A percentile compares a stretch with the other conserved stretches of the same genome.
These are phyloP conservation scores for Drosophila asahinai DNA, from an alignment of 1,140 invertebrate genomes.

Conservation along the genomic window DNA sequence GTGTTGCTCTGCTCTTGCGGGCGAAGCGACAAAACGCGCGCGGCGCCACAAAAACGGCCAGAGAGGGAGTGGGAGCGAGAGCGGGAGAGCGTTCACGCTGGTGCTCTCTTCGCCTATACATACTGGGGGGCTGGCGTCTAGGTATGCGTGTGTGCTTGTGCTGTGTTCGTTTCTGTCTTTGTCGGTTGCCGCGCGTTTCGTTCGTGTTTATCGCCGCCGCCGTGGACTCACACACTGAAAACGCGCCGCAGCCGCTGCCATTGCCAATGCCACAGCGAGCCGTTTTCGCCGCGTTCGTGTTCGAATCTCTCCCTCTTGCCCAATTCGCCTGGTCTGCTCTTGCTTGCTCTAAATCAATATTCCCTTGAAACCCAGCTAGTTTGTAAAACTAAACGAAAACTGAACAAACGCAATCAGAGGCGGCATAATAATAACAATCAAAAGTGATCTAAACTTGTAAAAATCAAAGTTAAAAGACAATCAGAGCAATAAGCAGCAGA, in stretches of 20 bases:
- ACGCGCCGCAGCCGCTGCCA: constrained; percentile 24
- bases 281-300: constrained; percentile 39
- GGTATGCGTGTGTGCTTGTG: constrained; percentile 30
- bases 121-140: constrained; percentile 5
- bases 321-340: constrained; percentile 31
- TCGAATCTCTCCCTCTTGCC: constrained; percentile 19
- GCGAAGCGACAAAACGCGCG: constrained; percentile 64
- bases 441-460: constrained; percentile 14
- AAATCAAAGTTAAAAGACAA: constrained; percentile 27
- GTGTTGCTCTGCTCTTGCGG: constrained; percentile 66
- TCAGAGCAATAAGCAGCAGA: constrained; percentile 17
- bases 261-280: constrained; percentile 60
- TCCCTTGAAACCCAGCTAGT: constrained; percentile 12
- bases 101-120: constrained; percentile 36
- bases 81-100: constrained; percentile 16
- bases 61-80: constrained; percentile 31
- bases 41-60: constrained; percentile 63
- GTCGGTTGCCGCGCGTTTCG: constrained; percentile 47
- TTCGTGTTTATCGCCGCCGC: constrained; percentile 50
- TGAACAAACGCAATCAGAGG: constrained; percentile 1
- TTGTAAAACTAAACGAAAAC: constrained; percentile 16
- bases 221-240: constrained; percentile 59
- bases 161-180: constrained; percentile 34
- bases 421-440: not conserved
- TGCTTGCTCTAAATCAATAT: constrained; percentile 42